Base-by-base conservation (phyloP, 2,888 invertebrate genomes). In the Harpalus rufipes region DNA sequence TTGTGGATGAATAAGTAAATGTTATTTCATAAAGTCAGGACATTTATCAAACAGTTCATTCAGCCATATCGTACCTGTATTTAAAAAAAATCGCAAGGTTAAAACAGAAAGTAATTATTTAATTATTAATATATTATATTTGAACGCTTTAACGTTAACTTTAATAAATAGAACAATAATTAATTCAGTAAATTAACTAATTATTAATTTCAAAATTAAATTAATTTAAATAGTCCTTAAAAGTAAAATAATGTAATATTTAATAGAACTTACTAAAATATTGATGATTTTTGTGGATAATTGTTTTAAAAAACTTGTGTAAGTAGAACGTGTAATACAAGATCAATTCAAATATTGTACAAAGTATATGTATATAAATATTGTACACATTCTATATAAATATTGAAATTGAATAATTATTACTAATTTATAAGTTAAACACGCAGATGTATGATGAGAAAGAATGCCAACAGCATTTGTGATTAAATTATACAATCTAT, bases 271-370 rank as follows among this genome's bases (percentile, higher is more conserved):
- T 18, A 44, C 39, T 72, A 21, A 32, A 51, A 74, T 44, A 41
- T 72, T 44, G 16, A 10, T 41, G 21, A 44, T 32, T 72, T 72
- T 44, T 72, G 44, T 74, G 18, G 18, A 44, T 74, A 74, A 41
- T 74, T 74, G 44, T 74, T 74, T 41, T 12, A 63, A 68, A 68
- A 65, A 68, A 68, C 14, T 68, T 74, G 72, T 74, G 41, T 74
- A 74, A 74, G 72, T 74, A 41, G 14, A 74, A 18, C 5, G 32
- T 25, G 58, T 78, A 61, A 80, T 61, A 39, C 41, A 61, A 80
- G 63, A 80, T 80, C 79, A 80, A 80, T 80, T 61, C 41, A 81
- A 81, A 65, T 65, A 81, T 65, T 81, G 25, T 81, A 68, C 56
- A 81, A 68, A 65, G 65, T 81, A 65, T 59, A 32, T 12, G 63